Conservation (phyloP, 1,140 invertebrate species). For the Meloidogyne floridensis region DNA sequence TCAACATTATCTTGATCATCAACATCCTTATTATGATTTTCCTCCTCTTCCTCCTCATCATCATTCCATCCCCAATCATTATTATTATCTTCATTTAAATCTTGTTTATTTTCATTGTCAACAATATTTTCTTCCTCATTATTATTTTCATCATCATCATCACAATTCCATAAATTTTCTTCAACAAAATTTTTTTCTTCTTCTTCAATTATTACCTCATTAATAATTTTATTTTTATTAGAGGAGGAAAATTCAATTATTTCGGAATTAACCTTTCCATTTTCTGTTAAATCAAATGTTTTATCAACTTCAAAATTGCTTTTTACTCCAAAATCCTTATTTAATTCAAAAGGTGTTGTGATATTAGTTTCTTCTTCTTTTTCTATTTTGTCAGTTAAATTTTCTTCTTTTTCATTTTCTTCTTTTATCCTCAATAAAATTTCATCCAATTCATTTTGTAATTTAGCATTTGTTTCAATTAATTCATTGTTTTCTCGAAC, state of each 20-base stretch:
- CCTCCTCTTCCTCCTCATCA: background rate
- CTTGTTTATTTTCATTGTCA: background rate
- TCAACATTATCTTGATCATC: background rate
- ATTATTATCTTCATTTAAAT: background rate
- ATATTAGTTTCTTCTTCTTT: background rate
- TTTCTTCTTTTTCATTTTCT: background rate
- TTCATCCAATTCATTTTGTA: conserved; percentile 41
- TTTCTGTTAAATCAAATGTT: too few relatives aligned
- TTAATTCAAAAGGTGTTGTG: too few relatives aligned
- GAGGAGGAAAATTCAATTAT: too few relatives aligned
- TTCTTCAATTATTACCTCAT: background rate
- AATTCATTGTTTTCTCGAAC: conserved; percentile 57
- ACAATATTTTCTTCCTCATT: background rate
- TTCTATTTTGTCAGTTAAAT: background rate
- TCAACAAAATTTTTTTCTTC: background rate
- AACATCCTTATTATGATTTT: background rate
- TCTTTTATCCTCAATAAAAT: background rate
- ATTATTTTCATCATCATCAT: background rate
- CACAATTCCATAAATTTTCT: background rate
- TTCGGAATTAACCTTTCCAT: too few relatives aligned
- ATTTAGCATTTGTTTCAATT: conserved; percentile 53
- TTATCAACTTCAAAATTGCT: too few relatives aligned
- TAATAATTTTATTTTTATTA: too few relatives aligned
- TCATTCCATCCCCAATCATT: background rate
- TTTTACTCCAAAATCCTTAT: too few relatives aligned